Evolutionary conservation across 2,797 vertebrate genomes (phyloP), one percentile per base, ranked within the genome.

Genomic region (Vireo griseus): DNA sequence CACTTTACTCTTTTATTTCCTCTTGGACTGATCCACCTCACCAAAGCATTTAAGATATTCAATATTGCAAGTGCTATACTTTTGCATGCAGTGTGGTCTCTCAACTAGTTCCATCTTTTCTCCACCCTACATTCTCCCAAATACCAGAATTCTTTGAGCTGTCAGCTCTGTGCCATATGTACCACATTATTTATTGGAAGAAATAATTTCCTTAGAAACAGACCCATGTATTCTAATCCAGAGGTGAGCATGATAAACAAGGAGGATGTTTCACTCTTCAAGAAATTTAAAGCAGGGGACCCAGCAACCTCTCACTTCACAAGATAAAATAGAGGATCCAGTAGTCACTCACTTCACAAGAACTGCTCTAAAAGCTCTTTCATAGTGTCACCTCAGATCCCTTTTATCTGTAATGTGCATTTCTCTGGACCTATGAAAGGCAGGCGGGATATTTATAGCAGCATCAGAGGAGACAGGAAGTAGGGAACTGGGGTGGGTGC

Each of bases 391-490:
- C 33, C 59, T 91, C 85, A 78, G 16, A 59, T 40, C 29, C 11
- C 22, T 80, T 94, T 95, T 50, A 79, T 85, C 92, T 92, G 76
- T 45, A 76, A 28, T 15, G 37, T 71, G 58, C 61, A 48, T 77
- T 95, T 92, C 68, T 89, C 78, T 58, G 66, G 55, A 63, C 42
- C 67, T 77, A 7, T 16, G 90, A 88, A 94, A 94, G 67, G 74
- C 75, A 91, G 74, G 16, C 1, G 1, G 54, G 78, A 63, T 97
- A 98, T 98, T 98, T 97, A 97, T 96, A 97, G 95, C 85, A 19
- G 9, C 87, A 86, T 91, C 92, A 97, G 94, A 96, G 92, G 75
- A 96, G 94, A 92, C 96, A 97, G 97, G 97, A 98, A 97, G 86
- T 90, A 95, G 93, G 92, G 97, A 97, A 96, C 96, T 63, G 73